Conservation (phyloP, 2,797 vertebrate genomes). For the Gymnothorax javanicus region DNA sequence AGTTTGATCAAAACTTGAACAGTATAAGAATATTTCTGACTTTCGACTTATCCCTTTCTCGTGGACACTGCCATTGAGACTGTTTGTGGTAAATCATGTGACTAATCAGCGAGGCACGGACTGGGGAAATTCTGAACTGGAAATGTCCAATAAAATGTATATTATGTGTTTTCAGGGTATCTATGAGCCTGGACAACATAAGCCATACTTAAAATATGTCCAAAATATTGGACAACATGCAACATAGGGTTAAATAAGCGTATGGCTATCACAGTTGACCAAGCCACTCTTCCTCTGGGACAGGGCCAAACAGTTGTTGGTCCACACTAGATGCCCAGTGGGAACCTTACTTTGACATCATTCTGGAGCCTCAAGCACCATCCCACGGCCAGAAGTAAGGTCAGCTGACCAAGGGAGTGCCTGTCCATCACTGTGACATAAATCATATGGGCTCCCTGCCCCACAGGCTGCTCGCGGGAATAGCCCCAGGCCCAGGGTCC, state of each 20-base stretch:
- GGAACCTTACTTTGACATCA: constrained; percentile 68
- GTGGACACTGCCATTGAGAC: no score
- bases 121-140: no score
- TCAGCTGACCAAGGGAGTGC: constrained; percentile 65
- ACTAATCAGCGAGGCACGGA: no score
- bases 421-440: constrained; percentile 63
- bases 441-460: constrained; percentile 62
- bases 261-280: constrained; percentile 58
- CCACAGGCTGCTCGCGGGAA: constrained; percentile 67
- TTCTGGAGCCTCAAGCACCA: constrained; percentile 64
- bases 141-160: no score
- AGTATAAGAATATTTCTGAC: no score
- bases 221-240: no score
- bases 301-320: constrained; percentile 20
- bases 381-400: constrained; percentile 62
- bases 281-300: constrained; percentile 62
- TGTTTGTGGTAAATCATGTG: no score
- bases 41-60: no score
- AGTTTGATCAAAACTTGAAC: no score
- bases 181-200: no score
- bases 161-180: no score
- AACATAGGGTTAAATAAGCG: constrained; percentile 4
- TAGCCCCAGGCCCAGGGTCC: constrained; percentile 56
- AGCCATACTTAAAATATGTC: no score
- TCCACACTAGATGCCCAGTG: constrained; percentile 43